A percentile compares a stretch with the other conserved stretches of the same genome.
Conservation (phyloP, 2,113 vertebrate species). For the Anolis carolinensis region DNA sequence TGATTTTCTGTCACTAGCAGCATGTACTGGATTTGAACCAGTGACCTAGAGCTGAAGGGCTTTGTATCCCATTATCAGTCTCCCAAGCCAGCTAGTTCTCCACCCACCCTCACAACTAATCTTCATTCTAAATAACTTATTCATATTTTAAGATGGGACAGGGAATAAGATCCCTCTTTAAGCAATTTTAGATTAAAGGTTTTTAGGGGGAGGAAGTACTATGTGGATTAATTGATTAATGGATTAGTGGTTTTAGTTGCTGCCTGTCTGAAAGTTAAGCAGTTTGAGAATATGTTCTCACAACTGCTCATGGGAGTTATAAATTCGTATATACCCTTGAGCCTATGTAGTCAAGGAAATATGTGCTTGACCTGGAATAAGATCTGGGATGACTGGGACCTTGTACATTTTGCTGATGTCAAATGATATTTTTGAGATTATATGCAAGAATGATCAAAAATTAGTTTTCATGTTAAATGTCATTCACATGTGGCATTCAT, state of each 20-base stretch:
- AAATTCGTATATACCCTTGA: not conserved
- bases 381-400: not conserved
- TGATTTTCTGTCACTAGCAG: not conserved
- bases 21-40: not conserved
- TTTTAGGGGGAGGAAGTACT: not conserved
- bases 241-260: constrained; percentile 2
- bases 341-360: not conserved
- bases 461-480: constrained; percentile 1
- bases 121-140: constrained; percentile 19
- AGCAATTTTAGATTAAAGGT: constrained; percentile 15
- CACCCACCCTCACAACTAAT: constrained; percentile 3
- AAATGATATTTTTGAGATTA: not conserved
- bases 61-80: constrained; percentile 2
- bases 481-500: not conserved
- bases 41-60: not conserved
- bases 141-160: constrained; percentile 30
- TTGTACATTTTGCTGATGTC: not conserved
- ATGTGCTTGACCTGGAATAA: not conserved
- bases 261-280: constrained; percentile 18
- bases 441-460: constrained; percentile 2
- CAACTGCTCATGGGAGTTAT: not conserved
- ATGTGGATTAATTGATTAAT: constrained; percentile 17
- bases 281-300: constrained; percentile 13
- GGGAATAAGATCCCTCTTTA: constrained; percentile 20
- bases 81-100: not conserved